Evolutionary conservation across 1,140 invertebrate species (phyloP).

Genomic region (Calephelis virginiensis): DNA sequence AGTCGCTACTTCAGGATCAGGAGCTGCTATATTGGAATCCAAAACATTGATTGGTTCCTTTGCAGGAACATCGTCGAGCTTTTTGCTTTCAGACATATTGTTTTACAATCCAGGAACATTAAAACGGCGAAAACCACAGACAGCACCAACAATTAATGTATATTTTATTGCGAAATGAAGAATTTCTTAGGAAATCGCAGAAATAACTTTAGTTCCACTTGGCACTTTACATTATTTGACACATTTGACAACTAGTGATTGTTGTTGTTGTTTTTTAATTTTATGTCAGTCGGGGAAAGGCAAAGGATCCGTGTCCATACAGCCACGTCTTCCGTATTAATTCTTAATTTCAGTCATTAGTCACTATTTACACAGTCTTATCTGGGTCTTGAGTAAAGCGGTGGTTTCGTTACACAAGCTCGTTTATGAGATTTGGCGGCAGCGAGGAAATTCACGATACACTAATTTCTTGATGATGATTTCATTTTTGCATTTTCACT

Average conservation of each 20-base stretch:
- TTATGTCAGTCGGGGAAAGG: too few relatives aligned
- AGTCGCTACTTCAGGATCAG: slow-evolving; percentile 51
- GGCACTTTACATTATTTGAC: slow-evolving; percentile 44
- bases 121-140: slow-evolving; percentile 42
- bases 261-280: too few relatives aligned
- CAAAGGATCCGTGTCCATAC: too few relatives aligned
- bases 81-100: slow-evolving; percentile 67
- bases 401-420: too few relatives aligned
- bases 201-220: slow-evolving; percentile 52
- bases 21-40: slow-evolving; percentile 59
- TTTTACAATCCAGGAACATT: slow-evolving; percentile 54
- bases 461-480: too few relatives aligned
- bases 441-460: too few relatives aligned
- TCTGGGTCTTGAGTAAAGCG: too few relatives aligned
- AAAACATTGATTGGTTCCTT: slow-evolving; percentile 47
- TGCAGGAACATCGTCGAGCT: slow-evolving; percentile 54
- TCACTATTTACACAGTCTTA: too few relatives aligned
- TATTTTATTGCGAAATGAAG: slow-evolving; percentile 2
- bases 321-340: too few relatives aligned
- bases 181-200: slow-evolving; percentile 10
- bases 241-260: slow-evolving; percentile 2
- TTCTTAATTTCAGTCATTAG: too few relatives aligned
- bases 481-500: too few relatives aligned
- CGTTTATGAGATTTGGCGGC: too few relatives aligned
- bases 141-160: slow-evolving; percentile 8